A percentile compares a stretch with the other conserved stretches of the same genome.
phyloP scores from a whole-genome alignment of 2,888 invertebrate species.

The Choreutis nemorana region DNA sequence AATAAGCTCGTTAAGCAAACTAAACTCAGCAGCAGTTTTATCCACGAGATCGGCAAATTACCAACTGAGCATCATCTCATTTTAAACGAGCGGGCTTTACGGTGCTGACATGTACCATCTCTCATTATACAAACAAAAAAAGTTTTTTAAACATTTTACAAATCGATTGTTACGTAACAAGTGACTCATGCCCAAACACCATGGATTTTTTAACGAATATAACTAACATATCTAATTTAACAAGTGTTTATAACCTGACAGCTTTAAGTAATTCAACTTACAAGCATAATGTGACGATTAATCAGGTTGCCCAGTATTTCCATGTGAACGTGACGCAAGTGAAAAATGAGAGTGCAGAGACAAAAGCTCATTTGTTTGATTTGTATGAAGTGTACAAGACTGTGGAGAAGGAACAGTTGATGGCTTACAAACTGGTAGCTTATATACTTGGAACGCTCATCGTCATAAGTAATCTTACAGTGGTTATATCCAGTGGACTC shows the following conservation, averaged over 20 bases:
- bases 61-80: constrained; percentile 32
- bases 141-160: neutral
- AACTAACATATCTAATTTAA: constrained; percentile 10
- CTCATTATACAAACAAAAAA: too few species aligned
- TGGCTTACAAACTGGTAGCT: constrained; percentile 60
- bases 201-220: constrained; percentile 17
- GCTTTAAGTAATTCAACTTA: too few species aligned
- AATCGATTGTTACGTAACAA: too few species aligned
- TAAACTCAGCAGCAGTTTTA: constrained; percentile 24
- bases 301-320: constrained; percentile 27
- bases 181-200: constrained; percentile 7
- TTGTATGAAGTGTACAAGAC: constrained; percentile 38
- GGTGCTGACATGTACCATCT: constrained; percentile 31
- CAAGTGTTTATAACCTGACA: too few species aligned
- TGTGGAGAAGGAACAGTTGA: constrained; percentile 41
- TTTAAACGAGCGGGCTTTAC: constrained; percentile 23
- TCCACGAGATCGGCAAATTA: constrained; percentile 27
- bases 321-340: constrained; percentile 26
- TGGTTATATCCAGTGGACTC: constrained; percentile 72
- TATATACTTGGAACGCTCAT: constrained; percentile 64
- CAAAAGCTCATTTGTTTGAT: constrained; percentile 24
- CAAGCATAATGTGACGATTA: too few species aligned
- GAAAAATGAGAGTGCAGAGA: constrained; percentile 32
- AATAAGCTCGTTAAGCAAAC: constrained; percentile 39
- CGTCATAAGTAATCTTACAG: constrained; percentile 65